A percentile compares a stretch with the other conserved stretches of the same genome.
Conservation (phyloP, 2,888 invertebrate species). For the Emesis furor region DNA sequence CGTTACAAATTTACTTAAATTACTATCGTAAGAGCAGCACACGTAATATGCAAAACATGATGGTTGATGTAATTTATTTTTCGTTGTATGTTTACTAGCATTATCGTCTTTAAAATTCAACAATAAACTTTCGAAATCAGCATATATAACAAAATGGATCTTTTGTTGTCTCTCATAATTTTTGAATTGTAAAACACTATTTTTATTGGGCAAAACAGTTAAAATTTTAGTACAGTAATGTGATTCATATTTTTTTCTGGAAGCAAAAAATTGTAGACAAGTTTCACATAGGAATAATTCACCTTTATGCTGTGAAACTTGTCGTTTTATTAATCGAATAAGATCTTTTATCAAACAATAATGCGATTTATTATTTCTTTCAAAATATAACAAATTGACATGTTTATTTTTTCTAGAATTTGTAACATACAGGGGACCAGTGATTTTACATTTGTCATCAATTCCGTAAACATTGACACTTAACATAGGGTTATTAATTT, state of each 20-base stretch:
- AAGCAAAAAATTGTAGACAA: slow-evolving; percentile 60
- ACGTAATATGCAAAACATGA: neutral
- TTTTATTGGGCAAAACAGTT: slow-evolving; percentile 40
- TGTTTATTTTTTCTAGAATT: slow-evolving; percentile 49
- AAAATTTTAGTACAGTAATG: slow-evolving; percentile 43
- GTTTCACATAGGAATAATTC: slow-evolving; percentile 56
- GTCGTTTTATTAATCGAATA: slow-evolving; percentile 49
- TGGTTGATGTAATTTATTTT: neutral
- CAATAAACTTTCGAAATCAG: slow-evolving; percentile 19
- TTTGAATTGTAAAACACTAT: slow-evolving; percentile 46
- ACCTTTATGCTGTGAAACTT: slow-evolving; percentile 55
- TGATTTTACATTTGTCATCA: slow-evolving; percentile 46
- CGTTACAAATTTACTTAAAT: neutral
- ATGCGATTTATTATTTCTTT: neutral
- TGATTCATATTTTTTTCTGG: slow-evolving; percentile 43
- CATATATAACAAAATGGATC: slow-evolving; percentile 62
- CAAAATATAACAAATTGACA: slow-evolving; percentile 58
- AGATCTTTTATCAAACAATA: slow-evolving; percentile 29
- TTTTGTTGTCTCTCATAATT: slow-evolving; percentile 62
- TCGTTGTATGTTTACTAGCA: neutral
- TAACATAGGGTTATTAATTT: slow-evolving; percentile 42
- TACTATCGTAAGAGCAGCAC: neutral
- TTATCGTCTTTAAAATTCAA: neutral
- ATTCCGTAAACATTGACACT: slow-evolving; percentile 61
- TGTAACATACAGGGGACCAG: slow-evolving; percentile 61